Percentiles rank a stretch among this genome's conserved stretches.
Evolutionary conservation across 2,888 invertebrate genomes (phyloP).

Genomic region (Zaprionus bogoriensis): DNA sequence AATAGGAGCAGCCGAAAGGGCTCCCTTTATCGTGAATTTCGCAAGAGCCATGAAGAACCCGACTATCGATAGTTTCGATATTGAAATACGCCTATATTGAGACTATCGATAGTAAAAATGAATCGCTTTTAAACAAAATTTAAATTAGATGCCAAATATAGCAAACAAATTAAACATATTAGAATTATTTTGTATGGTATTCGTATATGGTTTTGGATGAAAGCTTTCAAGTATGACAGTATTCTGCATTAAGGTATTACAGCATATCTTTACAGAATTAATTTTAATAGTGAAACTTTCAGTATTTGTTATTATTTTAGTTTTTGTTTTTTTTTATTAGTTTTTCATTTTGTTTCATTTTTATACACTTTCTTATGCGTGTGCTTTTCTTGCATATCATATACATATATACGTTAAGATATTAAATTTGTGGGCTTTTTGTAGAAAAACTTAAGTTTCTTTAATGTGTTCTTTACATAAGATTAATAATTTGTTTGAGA

Average conservation of each 20-base stretch:
- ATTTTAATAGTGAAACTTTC: too few relatives aligned
- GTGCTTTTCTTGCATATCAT: constrained; percentile 46
- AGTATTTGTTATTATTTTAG: constrained; percentile 27
- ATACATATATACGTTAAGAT: constrained; percentile 35
- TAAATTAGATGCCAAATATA: background rate
- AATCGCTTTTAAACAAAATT: background rate
- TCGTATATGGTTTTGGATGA: too few relatives aligned
- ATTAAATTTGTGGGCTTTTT: constrained; percentile 63
- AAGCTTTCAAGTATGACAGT: too few relatives aligned
- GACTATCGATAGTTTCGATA: constrained; percentile 27
- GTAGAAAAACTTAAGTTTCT: constrained; percentile 71
- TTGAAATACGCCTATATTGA: background rate
- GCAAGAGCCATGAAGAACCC: constrained; percentile 16
- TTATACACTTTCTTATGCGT: constrained; percentile 55
- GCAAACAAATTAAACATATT: background rate
- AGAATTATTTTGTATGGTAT: too few relatives aligned
- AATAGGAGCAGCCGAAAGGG: background rate
- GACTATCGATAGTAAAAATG: constrained; percentile 12
- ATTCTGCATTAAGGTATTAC: too few relatives aligned
- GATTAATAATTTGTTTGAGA: constrained; percentile 49
- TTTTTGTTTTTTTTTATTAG: constrained; percentile 51
- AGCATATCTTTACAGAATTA: too few relatives aligned
- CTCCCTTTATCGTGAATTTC: background rate
- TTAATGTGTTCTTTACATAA: constrained; percentile 53
- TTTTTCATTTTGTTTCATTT: constrained; percentile 48